Conservation (phyloP, 2,888 invertebrate genomes). For the Idaea dimidiata region DNA sequence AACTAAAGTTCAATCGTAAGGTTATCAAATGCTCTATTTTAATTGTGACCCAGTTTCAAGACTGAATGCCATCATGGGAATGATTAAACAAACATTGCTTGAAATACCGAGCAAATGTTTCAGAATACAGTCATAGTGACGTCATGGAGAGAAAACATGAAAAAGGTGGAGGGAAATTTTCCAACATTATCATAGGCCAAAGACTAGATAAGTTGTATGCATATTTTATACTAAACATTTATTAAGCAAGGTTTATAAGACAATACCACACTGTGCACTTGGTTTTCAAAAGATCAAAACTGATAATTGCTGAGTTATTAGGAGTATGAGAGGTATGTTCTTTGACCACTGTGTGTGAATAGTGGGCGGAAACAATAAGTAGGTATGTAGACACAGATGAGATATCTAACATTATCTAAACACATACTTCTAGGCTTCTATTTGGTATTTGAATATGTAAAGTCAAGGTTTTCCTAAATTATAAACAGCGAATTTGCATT, state of each 20-base stretch:
- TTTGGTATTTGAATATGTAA: neutral
- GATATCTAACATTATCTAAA: neutral
- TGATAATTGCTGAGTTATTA: too few species aligned
- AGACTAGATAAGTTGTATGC: too few species aligned
- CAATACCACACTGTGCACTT: too few species aligned
- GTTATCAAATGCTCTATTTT: conserved; percentile 1
- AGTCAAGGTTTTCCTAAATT: neutral
- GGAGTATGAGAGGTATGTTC: too few species aligned
- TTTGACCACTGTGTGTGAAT: neutral
- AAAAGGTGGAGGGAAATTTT: neutral
- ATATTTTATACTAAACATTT: too few species aligned
- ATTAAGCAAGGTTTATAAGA: too few species aligned
- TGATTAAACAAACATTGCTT: conserved; percentile 2
- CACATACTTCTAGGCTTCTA: neutral
- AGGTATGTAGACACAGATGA: neutral
- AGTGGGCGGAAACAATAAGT: neutral
- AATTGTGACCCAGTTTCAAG: neutral
- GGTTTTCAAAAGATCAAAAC: too few species aligned
- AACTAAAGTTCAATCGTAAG: neutral
- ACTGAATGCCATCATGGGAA: neutral
- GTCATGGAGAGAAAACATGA: neutral
- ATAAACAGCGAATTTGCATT: neutral
- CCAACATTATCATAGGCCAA: neutral
- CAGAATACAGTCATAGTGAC: neutral
- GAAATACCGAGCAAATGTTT: neutral